These are phyloP conservation scores for Eufriesea mexicana DNA, from an alignment of 1,140 invertebrate genomes.

Conservation along the genomic window DNA sequence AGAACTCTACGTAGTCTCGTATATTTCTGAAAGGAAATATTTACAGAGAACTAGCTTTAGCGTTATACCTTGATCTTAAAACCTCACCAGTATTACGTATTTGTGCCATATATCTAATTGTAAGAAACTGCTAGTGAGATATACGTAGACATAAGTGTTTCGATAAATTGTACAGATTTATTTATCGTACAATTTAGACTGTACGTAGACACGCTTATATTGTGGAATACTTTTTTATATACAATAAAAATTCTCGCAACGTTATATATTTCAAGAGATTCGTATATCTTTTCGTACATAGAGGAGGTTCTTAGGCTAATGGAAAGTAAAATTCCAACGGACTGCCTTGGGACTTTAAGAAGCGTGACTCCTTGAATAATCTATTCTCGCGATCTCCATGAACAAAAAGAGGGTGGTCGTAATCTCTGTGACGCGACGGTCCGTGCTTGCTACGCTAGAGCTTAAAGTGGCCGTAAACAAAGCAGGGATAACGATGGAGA, in stretches of 20 bases:
- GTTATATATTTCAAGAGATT: not conserved
- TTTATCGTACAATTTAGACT: not conserved
- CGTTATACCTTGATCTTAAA: not conserved
- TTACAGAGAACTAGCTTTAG: not conserved
- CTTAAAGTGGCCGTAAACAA: too few species aligned
- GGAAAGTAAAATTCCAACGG: too few species aligned
- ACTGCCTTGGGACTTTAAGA: not conserved
- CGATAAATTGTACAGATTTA: not conserved
- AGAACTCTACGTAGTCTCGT: not conserved
- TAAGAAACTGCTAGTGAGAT: not conserved
- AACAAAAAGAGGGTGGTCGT: too few species aligned
- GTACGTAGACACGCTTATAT: not conserved
- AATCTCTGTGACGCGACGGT: too few species aligned
- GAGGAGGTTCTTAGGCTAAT: too few species aligned
- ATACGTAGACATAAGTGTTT: not conserved
- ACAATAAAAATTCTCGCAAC: conserved; percentile 5
- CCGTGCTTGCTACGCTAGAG: too few species aligned
- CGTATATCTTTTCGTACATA: not conserved
- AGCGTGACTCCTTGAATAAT: not conserved
- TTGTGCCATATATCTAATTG: not conserved
- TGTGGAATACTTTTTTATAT: not conserved
- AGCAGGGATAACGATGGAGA: too few species aligned
- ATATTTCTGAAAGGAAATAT: conserved; percentile 21
- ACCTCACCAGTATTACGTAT: not conserved
- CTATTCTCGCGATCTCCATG: not conserved